Base-by-base conservation (phyloP, 2,113 vertebrate species). In the Fregetta grallaria region DNA sequence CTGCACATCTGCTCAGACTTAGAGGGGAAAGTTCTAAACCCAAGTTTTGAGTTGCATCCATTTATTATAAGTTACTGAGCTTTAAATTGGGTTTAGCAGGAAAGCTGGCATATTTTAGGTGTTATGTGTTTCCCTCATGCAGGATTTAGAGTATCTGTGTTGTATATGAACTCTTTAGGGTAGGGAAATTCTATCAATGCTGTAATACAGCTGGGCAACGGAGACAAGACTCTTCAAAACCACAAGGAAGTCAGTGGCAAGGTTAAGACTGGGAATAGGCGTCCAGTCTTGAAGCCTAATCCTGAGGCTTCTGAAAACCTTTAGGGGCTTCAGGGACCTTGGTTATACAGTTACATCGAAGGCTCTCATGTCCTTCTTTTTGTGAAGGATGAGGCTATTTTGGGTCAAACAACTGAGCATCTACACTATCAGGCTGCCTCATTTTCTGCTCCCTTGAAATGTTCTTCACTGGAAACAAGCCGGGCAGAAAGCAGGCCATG, bases 271-370 rank as follows among this genome's bases (percentile, higher is more conserved):
- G 16, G 15, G 20, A 59, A 8, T 25, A 63, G 26, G 6, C 53
- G 26, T 73, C n/a, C 26, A 26, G 42, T 11, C 38, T 38, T 45
- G 10, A 83, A 95, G 11, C 6, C 26, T 42, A 29, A 80, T 4
- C 13, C 25, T 3, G 9, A 49, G 8, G 18, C 6, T 67, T 58
- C 26, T 23, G n/a, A n/a, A 89, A 62, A 63, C 6, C 23, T 75
- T 50, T 19, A 53, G 25, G 13, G 14, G 22, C 25, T 42, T 79
- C 9, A 13, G n/a, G 7, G 15, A 2, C 15, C 26, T 52, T 53
- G 66, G 21, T 3, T 66, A 32, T 20, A n/a, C 2, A 1, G 9
- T 61, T 29, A 7, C 1, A 36, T 25, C 0, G 0, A 63, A 55
- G 13, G 45, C 6, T 79, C 11, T 86, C 19, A 3, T 34, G 47